Base-by-base conservation (phyloP, 2,113 vertebrate species). In the Dicrurus megarhynchus region DNA sequence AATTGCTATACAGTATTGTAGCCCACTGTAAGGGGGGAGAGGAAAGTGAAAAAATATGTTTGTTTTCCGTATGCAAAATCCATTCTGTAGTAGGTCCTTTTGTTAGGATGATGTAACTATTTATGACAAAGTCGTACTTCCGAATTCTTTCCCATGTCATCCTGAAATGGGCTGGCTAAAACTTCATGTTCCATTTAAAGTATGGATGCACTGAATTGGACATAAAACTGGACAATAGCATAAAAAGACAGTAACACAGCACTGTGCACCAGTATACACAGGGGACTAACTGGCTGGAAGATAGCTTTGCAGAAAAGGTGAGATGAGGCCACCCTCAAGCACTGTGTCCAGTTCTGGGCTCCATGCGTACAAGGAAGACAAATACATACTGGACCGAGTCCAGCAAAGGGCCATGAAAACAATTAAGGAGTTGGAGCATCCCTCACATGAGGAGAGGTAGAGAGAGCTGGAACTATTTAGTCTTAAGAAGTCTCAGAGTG, bases 211-310 rank as follows among this genome's bases (percentile, higher is more conserved):
- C 11, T 61, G 42, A 75, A 28, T 68, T 82, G 35, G 26, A 32
- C 10, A 4, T 35, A 26, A 32, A 71, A 83, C 6, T 71, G 42
- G 16, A 35, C 35, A 70, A 3, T 27, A 50, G 41, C 5, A 5
- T 79, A n/a, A 68, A 71, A 39, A 33, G 16, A 23, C 16, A 59
- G 2, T 52, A 80, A 2, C 16, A 3, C 16, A 7, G 2, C 28
- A 20, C 5, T 0, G 0, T 52, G 24, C 7, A 44, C 16, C 9
- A 24, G 1, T 82, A 41, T 24, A 33, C 21, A 30, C 12, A 52
- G 33, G 33, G 15, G 13, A 2, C 30, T 80, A 52, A 32, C 10
- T n/a, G 47, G 21, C 53, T 52, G 59, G 49, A 78, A 71, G 50
- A 28, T 7, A 79, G 9, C 35, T 63, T 53, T 83, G 30, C 30